Conservation (phyloP, 2,888 invertebrate species). For the Drosophila engyochracea region DNA sequence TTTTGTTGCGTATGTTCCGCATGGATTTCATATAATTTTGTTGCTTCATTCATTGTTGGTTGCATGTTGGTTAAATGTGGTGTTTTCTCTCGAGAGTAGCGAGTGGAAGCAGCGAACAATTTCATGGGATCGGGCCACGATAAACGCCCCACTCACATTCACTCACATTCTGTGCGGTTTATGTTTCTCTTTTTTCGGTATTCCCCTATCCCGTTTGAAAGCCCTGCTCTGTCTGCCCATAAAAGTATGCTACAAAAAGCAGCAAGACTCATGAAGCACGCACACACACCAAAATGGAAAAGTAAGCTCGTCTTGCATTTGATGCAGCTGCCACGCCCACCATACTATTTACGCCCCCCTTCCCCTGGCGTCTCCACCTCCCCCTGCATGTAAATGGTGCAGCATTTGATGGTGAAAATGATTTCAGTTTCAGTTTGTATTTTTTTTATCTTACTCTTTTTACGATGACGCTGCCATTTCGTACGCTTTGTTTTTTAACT, state of each 20-base stretch:
- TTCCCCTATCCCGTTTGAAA: background rate
- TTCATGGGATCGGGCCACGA: conserved; percentile 45
- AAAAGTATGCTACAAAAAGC: conserved; percentile 71
- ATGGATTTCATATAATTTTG: conserved; percentile 74
- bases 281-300: conserved; percentile 46
- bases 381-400: conserved; percentile 30
- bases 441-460: conserved; percentile 42
- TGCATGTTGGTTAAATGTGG: conserved; percentile 63
- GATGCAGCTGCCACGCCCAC: conserved; percentile 64
- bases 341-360: conserved; percentile 39
- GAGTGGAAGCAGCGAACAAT: conserved; percentile 21
- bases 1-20: conserved; percentile 44
- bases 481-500: conserved; percentile 69
- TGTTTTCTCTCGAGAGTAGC: conserved; percentile 42
- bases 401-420: conserved; percentile 72
- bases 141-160: conserved; percentile 35
- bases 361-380: background rate
- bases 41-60: conserved; percentile 81
- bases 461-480: conserved; percentile 76
- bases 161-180: conserved; percentile 1
- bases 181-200: background rate
- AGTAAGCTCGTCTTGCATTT: conserved; percentile 57
- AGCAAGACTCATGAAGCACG: conserved; percentile 44
- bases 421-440: conserved; percentile 68
- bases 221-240: conserved; percentile 50